Conservation (phyloP, 2,888 invertebrate genomes). For the Chrysotoxum bicinctum region DNA sequence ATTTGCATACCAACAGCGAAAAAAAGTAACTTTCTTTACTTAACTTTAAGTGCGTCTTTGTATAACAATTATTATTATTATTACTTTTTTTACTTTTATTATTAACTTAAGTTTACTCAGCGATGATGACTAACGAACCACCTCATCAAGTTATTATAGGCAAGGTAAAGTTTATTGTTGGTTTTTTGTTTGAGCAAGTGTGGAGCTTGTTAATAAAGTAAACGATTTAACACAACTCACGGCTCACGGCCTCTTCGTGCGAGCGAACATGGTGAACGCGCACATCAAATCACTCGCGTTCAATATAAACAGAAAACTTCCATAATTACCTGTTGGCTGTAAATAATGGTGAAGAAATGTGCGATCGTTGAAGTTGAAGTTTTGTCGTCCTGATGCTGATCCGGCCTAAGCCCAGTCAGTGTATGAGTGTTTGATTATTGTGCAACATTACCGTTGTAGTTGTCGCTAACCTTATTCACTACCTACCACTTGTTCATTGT, state of each 20-base stretch:
- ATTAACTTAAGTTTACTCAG: not conserved
- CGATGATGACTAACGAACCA: constrained; percentile 15
- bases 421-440: not conserved
- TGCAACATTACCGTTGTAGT: not conserved
- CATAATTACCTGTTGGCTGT: not conserved
- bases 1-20: not conserved
- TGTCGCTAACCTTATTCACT: constrained; percentile 1
- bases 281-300: not conserved
- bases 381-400: not conserved
- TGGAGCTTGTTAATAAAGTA: not conserved
- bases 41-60: constrained; percentile 3
- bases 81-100: not conserved
- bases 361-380: not conserved
- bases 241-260: not conserved
- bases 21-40: constrained; percentile 19
- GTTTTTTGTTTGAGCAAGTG: not conserved
- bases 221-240: constrained; percentile 5
- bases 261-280: constrained; percentile 14
- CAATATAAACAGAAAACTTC: constrained; percentile 26
- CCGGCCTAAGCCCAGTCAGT: not conserved
- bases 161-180: not conserved
- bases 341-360: not conserved
- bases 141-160: not conserved
- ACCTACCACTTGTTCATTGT: constrained; percentile 1
- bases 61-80: constrained; percentile 9